Base-by-base conservation (phyloP, 2,888 invertebrate genomes). In the Ctena decussata region DNA sequence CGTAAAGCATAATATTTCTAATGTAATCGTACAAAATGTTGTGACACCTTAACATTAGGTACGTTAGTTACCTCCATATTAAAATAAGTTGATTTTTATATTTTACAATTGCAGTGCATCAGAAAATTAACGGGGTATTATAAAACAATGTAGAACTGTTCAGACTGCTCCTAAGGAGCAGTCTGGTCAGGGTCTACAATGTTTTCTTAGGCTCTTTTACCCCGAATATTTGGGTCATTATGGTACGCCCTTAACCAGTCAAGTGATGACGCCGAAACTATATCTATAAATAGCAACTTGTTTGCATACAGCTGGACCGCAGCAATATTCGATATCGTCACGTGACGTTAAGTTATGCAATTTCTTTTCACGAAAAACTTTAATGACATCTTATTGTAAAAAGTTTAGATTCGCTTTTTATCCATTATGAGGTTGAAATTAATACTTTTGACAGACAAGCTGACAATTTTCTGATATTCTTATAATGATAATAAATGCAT, bases 301-400 rank as follows among this genome's bases (percentile, higher is more conserved):
- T 84, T 84, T 84, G 80, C 84, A 84, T 84, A 84, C 84, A 84
- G 84, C 84, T 84, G 84, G 60, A 32, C 65, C 27, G 24, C 15
- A 57, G 53, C 73, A 65, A 73, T 70, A 80, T 70, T 84, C 44
- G 57, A 76, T 65, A 71, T 27, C 27, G 69, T 77, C 84, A 80
- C 80, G 80, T 84, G 80, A 77, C 77, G 27, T 73, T 53, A 57
- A 57, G 57, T 57, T 57, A 57, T 57, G 57, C 57, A 57, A 57
- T 57, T 57, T 53, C 60, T 74, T 84, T 82, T 77, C 69, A 77
- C 69, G 57, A 65, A 44, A 74, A 82, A 60, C 39, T 53, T 65
- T 76, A 84, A 80, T 77, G 84, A 77, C 77, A 80, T 72, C 77
- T 73, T 73, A 72, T 84, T 80, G 72, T 71, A 75, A 41, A 57